Evolutionary conservation across 2,797 vertebrate species (phyloP).

Genomic region (Pampus argenteus): DNA sequence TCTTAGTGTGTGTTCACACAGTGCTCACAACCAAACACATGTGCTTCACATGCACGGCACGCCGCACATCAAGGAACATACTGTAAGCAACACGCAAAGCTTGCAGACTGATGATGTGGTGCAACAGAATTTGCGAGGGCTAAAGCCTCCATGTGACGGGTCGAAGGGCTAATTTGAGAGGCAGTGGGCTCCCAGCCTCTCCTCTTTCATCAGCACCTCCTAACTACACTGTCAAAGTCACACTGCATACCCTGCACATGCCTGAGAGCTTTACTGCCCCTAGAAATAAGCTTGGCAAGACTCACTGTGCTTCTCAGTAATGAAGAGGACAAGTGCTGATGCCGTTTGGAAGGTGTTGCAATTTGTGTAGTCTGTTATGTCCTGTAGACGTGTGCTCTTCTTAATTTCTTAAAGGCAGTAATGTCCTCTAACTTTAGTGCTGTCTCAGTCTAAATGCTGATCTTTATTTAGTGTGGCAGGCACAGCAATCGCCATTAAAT

Average conservation of each 20-base stretch:
- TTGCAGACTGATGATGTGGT: constrained; percentile 29
- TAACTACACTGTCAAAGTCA: constrained; percentile 84
- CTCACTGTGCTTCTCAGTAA: constrained; percentile 43
- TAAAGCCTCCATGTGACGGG: constrained; percentile 70
- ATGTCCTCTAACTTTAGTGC: neutral
- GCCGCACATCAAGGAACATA: constrained; percentile 29
- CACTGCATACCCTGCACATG: constrained; percentile 59
- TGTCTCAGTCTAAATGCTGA: constrained; percentile 9
- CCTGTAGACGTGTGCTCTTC: constrained; percentile 5
- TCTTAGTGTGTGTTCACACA: constrained; percentile 28
- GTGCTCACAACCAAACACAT: constrained; percentile 45
- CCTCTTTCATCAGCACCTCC: constrained; percentile 85
- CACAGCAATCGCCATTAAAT: constrained; percentile 32
- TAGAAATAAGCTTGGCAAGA: constrained; percentile 68
- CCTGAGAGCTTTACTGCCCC: constrained; percentile 63
- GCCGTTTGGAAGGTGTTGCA: constrained; percentile 23
- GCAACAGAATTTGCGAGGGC: constrained; percentile 71
- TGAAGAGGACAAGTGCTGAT: constrained; percentile 39
- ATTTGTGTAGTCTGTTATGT: constrained; percentile 24
- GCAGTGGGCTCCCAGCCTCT: constrained; percentile 75
- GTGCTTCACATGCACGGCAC: constrained; percentile 33
- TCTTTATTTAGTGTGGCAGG: constrained; percentile 38
- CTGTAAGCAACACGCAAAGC: constrained; percentile 28
- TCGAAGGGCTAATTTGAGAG: constrained; percentile 83
- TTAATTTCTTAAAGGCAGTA: constrained; percentile 8